phyloP scores from a whole-genome alignment of 2,797 vertebrate genomes.

The Tympanoctomys barrerae region DNA sequence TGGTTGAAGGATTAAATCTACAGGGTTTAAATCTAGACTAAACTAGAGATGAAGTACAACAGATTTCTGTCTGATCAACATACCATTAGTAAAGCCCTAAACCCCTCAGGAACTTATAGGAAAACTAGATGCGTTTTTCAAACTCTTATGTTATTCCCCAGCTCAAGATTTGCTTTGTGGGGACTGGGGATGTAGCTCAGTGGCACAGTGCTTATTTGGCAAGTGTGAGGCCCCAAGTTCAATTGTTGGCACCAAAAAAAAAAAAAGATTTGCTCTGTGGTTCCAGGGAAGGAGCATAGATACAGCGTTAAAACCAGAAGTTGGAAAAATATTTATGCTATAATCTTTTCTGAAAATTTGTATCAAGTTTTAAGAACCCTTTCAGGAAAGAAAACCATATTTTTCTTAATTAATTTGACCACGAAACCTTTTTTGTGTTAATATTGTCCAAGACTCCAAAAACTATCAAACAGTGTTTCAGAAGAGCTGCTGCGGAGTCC shows the following conservation, averaged over 20 bases:
- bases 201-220: too few relatives aligned
- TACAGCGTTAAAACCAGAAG: conserved; percentile 46
- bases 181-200: too few relatives aligned
- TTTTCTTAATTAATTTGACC: conserved; percentile 55
- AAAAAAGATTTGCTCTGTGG: conserved; percentile 6
- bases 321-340: conserved; percentile 19
- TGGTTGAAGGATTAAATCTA: conserved; percentile 39
- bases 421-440: not conserved
- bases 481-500: not conserved
- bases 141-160: not conserved
- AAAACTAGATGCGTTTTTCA: not conserved
- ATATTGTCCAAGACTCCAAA: not conserved
- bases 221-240: too few relatives aligned
- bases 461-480: not conserved
- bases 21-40: not conserved
- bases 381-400: conserved; percentile 29
- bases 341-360: conserved; percentile 45
- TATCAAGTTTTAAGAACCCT: conserved; percentile 48
- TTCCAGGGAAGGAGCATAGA: not conserved
- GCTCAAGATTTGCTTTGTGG: conserved; percentile 37
- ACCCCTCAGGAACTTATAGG: not conserved
- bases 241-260: too few relatives aligned
- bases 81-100: not conserved
- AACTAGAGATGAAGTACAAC: not conserved
- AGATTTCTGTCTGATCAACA: not conserved